These are phyloP conservation scores for Myotis brandtii DNA, from an alignment of 2,113 vertebrate genomes.

Conservation along the genomic window DNA sequence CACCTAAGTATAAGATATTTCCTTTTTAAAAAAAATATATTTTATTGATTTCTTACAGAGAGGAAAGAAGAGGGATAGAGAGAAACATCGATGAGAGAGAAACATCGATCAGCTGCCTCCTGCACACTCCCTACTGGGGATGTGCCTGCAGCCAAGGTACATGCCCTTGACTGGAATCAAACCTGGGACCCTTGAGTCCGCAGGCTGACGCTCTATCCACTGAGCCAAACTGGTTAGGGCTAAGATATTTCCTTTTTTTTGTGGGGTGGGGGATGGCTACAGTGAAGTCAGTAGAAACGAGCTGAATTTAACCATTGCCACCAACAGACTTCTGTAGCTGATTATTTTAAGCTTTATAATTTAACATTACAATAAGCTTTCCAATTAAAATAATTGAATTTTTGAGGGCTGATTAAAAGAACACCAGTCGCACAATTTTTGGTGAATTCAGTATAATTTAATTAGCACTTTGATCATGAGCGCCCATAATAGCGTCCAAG, in stretches of 20 bases:
- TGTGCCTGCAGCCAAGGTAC: too few species aligned
- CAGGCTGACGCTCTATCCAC: too few species aligned
- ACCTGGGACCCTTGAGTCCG: too few species aligned
- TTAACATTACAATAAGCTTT: slow-evolving; percentile 29
- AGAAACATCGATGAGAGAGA: too few species aligned
- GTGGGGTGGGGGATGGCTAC: background rate
- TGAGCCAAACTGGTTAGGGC: too few species aligned
- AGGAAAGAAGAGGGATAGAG: too few species aligned
- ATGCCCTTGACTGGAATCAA: too few species aligned
- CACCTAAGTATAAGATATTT: background rate
- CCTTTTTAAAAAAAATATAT: too few species aligned
- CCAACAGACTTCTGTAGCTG: background rate
- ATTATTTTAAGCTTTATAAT: background rate
- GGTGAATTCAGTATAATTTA: background rate
- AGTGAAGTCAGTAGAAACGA: background rate
- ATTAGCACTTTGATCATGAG: background rate
- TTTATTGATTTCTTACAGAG: too few species aligned
- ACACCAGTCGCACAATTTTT: background rate
- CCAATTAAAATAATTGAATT: background rate
- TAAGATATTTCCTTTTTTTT: too few species aligned
- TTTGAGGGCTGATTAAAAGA: background rate
- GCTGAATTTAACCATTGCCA: background rate
- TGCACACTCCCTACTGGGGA: too few species aligned
- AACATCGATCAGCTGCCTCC: too few species aligned
- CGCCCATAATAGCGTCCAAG: background rate